Percentiles rank a stretch among this genome's conserved stretches.
Evolutionary conservation across 2,888 invertebrate genomes (phyloP).

Genomic region (Parascotia fuliginaria): DNA sequence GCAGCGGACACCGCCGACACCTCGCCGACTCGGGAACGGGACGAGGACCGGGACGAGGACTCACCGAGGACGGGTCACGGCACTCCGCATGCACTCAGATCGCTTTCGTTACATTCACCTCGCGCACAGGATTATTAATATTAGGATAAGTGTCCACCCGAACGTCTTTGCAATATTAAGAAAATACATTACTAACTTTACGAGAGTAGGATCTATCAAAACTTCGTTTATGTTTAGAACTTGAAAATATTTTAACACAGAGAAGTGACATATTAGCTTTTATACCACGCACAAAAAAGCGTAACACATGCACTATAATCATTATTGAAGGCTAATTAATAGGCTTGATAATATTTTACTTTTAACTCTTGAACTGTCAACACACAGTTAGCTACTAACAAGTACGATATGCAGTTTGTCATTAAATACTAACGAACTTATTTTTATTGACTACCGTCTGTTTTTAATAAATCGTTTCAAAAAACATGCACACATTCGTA

Average conservation of each 20-base stretch:
- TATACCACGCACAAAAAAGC: slow-evolving; percentile 64
- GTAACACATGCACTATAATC: slow-evolving; percentile 77
- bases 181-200: slow-evolving; percentile 61
- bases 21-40: slow-evolving; percentile 49
- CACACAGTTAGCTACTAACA: slow-evolving; percentile 48
- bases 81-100: slow-evolving; percentile 51
- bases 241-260: slow-evolving; percentile 66
- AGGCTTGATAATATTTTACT: slow-evolving; percentile 35
- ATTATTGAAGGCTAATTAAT: slow-evolving; percentile 31
- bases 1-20: slow-evolving; percentile 49
- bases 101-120: slow-evolving; percentile 45
- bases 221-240: slow-evolving; percentile 56
- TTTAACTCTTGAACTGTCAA: slow-evolving; percentile 41
- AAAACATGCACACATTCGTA: slow-evolving; percentile 51
- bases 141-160: slow-evolving; percentile 78
- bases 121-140: slow-evolving; percentile 56
- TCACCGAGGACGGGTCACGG: slow-evolving; percentile 49
- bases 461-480: slow-evolving; percentile 16
- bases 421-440: slow-evolving; percentile 26
- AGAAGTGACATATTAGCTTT: slow-evolving; percentile 69
- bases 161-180: slow-evolving; percentile 50
- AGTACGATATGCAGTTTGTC: slow-evolving; percentile 17
- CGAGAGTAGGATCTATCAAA: slow-evolving; percentile 41
- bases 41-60: slow-evolving; percentile 40
- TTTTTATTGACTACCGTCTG: slow-evolving; percentile 13